Evolutionary conservation across 2,888 invertebrate species (phyloP), one percentile per base, ranked within the genome.

Genomic region (Synergus laeviventris): DNA sequence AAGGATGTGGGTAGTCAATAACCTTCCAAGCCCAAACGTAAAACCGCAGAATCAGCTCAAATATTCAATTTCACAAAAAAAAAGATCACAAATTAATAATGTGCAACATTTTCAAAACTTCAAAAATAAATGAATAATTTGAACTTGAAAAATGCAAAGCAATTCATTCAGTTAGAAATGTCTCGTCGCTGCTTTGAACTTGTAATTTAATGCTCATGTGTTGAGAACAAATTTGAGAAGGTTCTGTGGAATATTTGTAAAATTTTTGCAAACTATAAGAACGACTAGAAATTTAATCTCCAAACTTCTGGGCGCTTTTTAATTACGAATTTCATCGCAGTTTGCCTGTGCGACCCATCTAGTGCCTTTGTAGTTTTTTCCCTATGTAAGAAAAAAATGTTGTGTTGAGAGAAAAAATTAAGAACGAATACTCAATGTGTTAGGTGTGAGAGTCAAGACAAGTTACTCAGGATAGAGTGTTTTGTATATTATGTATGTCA

Each of bases 361-460:
- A 89, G 89, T 90, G 89, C 89, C 89, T 90, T 86, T 84, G 82
- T 87, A 88, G 86, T 82, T 84, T 84, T 84, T 85, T 78, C 83
- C 84, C 83, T 82, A 83, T 83, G 85, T 56, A 21, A 56, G 56
- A 56, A 56, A 56, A 56, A 56, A 21, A 12, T 56, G 4, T 18
- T 56, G 56, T 56, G 7, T 21, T 56, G 49, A 49, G 49, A 31
- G 7, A n/a, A 61, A 61, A 61, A 61, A 61, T 16, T 61, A 36
- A 31, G 31, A 61, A 61, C 61, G 24, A 36, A n/a, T 64, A 64
- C 39, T 64, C n/a, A 64, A 38, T 64, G 36, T 64, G 36, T 64
- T 21, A 21, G 4, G 21, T 56, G 56, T 56, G 56, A 56, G 36
- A 74, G 31, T 18, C 7, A 70, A 73, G 54, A 83, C 81, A 77